Percentiles rank a stretch among this genome's conserved stretches.
Conservation (phyloP, 2,797 vertebrate genomes). For the Petrocephalus sullivani region DNA sequence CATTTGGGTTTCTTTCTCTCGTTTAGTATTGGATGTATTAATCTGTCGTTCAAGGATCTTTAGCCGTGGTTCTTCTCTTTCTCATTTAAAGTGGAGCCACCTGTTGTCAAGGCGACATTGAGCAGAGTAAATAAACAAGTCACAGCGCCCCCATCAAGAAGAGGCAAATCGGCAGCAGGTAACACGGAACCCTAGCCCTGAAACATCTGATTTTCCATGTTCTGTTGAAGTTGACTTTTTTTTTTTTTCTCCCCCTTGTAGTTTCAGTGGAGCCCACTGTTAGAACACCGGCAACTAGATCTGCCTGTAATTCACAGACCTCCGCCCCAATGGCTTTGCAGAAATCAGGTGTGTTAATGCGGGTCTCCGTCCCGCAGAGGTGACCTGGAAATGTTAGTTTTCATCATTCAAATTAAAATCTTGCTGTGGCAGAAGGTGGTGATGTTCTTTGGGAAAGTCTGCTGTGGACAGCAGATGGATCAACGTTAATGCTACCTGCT, state of each 20-base stretch:
- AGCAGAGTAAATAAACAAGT: constrained; percentile 35
- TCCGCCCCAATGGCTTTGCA: constrained; percentile 13
- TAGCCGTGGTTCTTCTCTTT: not conserved
- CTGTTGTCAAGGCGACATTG: constrained; percentile 35
- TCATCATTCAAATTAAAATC: not conserved
- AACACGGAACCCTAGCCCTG: constrained; percentile 16
- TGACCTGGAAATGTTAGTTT: not conserved
- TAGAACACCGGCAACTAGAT: constrained; percentile 41
- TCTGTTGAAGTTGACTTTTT: not conserved
- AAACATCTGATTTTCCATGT: not conserved
- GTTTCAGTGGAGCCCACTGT: constrained; percentile 36
- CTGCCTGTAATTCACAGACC: constrained; percentile 41
- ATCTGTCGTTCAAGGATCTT: not conserved
- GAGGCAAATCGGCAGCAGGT: constrained; percentile 43
- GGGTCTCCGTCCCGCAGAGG: not conserved
- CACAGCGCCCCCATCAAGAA: not conserved
- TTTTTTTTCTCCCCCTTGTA: constrained; percentile 16
- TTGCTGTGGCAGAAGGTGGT: not conserved
- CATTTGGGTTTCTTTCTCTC: not conserved
- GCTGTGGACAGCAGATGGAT: not conserved
- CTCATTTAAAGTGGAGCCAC: constrained; percentile 30
- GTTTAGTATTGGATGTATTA: not conserved
- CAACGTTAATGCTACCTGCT: not conserved
- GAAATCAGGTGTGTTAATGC: constrained; percentile 44
- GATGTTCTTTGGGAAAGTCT: not conserved